phyloP scores from a whole-genome alignment of 1,140 invertebrate species.

The Dryas iulia region DNA sequence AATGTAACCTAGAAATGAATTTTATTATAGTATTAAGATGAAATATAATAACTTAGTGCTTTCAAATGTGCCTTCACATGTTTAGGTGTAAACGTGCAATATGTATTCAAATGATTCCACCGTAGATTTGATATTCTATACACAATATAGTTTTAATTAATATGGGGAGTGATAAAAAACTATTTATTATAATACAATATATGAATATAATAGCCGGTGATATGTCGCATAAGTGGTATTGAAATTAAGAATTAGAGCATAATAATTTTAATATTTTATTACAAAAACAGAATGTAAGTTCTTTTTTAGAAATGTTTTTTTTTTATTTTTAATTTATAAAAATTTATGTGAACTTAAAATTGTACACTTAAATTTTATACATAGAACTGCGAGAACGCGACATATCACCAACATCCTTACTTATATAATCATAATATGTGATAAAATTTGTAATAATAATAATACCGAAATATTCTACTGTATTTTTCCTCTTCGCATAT shows the following conservation, averaged over 20 bases:
- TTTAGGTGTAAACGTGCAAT: conserved; percentile 59
- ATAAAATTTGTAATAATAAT: background rate
- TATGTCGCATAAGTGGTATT: no score
- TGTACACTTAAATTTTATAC: no score
- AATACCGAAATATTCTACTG: background rate
- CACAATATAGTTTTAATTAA: background rate
- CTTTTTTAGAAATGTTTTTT: no score
- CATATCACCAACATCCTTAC: no score
- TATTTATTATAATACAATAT: no score
- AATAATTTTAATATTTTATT: no score
- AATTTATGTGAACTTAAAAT: no score
- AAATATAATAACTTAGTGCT: conserved; percentile 48
- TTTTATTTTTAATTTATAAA: no score
- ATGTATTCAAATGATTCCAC: conserved; percentile 41
- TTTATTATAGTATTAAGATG: conserved; percentile 30
- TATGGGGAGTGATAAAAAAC: background rate
- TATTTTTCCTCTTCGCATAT: background rate
- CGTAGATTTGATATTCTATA: conserved; percentile 30
- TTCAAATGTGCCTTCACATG: conserved; percentile 60
- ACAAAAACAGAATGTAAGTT: no score
- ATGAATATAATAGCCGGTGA: no score
- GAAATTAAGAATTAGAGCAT: no score
- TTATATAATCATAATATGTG: background rate
- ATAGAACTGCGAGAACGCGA: no score
- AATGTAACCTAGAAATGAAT: conserved; percentile 11